phyloP scores from a whole-genome alignment of 1,140 invertebrate genomes.

The Habropoda laboriosa region DNA sequence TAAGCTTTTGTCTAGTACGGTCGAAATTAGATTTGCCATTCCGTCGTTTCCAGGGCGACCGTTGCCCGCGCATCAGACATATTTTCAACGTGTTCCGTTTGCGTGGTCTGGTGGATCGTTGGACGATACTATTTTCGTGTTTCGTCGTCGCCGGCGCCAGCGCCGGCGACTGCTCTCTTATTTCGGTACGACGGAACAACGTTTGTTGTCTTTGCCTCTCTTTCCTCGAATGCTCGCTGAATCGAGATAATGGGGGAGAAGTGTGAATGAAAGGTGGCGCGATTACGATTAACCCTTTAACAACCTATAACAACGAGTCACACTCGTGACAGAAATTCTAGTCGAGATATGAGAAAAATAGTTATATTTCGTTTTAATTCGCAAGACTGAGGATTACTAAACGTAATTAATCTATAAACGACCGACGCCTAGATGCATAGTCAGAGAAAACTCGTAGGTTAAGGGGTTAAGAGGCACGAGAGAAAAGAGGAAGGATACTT shows the following conservation, averaged over 20 bases:
- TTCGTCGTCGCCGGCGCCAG: background rate
- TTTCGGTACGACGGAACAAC: background rate
- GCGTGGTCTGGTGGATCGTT: constrained; percentile 19
- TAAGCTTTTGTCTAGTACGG: background rate
- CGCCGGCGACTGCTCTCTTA: background rate
- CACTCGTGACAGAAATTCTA: too few relatives aligned
- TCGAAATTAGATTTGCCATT: constrained; percentile 21
- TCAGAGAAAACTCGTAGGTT: too few relatives aligned
- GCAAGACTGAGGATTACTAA: too few relatives aligned
- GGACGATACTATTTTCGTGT: constrained; percentile 43
- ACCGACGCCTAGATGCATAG: too few relatives aligned
- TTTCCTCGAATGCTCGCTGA: too few relatives aligned
- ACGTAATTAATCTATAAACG: too few relatives aligned
- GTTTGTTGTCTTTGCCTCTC: background rate
- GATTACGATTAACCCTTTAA: too few relatives aligned
- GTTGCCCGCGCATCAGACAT: constrained; percentile 20
- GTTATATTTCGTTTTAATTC: too few relatives aligned
- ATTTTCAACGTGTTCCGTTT: constrained; percentile 52
- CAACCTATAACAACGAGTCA: too few relatives aligned
- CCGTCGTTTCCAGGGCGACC: constrained; percentile 24
- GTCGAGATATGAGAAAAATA: too few relatives aligned
- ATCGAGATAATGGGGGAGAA: too few relatives aligned
- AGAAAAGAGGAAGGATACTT: background rate
- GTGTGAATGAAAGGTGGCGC: too few relatives aligned
- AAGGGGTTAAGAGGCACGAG: background rate